Evolutionary conservation across 2,797 vertebrate genomes (phyloP), one percentile per base, ranked within the genome.

Genomic region (Pitangus sulphuratus): DNA sequence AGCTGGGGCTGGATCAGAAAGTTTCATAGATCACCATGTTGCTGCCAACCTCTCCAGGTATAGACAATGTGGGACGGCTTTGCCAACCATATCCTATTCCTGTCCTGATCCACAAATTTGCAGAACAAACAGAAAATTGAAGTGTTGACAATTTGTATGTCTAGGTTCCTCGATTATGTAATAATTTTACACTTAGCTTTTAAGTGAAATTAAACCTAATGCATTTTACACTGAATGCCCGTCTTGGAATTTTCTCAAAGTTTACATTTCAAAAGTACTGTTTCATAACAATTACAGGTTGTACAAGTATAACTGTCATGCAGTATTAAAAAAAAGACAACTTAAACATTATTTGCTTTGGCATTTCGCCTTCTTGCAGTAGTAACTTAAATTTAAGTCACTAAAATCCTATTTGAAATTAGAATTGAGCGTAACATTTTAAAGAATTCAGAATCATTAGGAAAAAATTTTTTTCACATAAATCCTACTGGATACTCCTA

Each of bases 1-100:
- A 1, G 0, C 33, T 14, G 5, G 40, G 40, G 20, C 31, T 66
- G 47, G 33, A 33, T 0, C 0, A 30, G 44, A 44, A 6, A 25
- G 7, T 14, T 53, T 51, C 71, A 24, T 65, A 57, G 57, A 31
- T 28, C 25, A 28, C 45, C 0, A 0, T 1, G 7, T 53, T 10
- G 2, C 21, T 26, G 48, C 48, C 65, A 44, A 1, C 17, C 13
- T n/a, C 42, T 53, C 40, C 42, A 30, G 26, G 25, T 30, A 65
- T 31, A 33, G 60, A 37, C 21, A 57, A 11, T 3, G 2, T 0
- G 1, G n/a, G 24, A 58, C 1, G 4, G 35, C 35, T 84, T 86
- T 1, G 3, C 15, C 53, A 61, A 8, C 22, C 20, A n/a, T 39
- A 35, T 26, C 37, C 75, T 15, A 2, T 17, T 30, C 35, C 19